Conservation (phyloP, 1,140 invertebrate species). For the Bombus pascuorum region DNA sequence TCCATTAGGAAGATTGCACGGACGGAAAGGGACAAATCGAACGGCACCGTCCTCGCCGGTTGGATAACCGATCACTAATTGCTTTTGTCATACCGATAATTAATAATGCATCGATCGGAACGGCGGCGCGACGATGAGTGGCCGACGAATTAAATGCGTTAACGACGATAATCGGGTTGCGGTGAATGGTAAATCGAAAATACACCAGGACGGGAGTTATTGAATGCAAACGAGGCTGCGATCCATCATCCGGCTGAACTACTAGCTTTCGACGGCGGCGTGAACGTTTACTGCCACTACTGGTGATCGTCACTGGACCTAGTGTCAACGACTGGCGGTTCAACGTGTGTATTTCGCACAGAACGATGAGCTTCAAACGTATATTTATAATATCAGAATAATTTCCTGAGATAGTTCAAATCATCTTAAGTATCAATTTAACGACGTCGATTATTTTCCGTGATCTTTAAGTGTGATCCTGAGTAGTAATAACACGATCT, state of each 20-base stretch:
- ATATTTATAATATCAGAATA: not conserved
- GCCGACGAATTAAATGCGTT: conserved; percentile 69
- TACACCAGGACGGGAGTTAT: conserved; percentile 66
- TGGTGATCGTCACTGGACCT: not conserved
- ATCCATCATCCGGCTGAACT: conserved; percentile 63
- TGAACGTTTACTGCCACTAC: conserved; percentile 43
- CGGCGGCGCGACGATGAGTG: conserved; percentile 50
- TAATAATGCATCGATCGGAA: conserved; percentile 64
- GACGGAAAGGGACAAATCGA: conserved; percentile 27
- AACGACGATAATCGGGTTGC: conserved; percentile 68
- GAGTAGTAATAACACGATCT: not conserved
- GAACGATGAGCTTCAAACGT: not conserved
- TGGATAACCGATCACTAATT: conserved; percentile 61
- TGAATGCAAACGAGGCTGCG: conserved; percentile 67
- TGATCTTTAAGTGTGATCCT: not conserved
- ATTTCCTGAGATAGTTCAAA: not conserved
- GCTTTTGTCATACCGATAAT: conserved; percentile 67
- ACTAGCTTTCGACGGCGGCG: conserved; percentile 51
- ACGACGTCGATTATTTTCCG: not conserved
- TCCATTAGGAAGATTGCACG: conserved; percentile 37
- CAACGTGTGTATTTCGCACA: not conserved
- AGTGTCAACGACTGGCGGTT: not conserved
- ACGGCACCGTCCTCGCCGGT: not conserved
- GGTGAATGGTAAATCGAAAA: conserved; percentile 69
- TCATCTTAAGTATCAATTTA: not conserved